phyloP scores from a whole-genome alignment of 2,888 invertebrate species.

The Caenorhabditis japonica region DNA sequence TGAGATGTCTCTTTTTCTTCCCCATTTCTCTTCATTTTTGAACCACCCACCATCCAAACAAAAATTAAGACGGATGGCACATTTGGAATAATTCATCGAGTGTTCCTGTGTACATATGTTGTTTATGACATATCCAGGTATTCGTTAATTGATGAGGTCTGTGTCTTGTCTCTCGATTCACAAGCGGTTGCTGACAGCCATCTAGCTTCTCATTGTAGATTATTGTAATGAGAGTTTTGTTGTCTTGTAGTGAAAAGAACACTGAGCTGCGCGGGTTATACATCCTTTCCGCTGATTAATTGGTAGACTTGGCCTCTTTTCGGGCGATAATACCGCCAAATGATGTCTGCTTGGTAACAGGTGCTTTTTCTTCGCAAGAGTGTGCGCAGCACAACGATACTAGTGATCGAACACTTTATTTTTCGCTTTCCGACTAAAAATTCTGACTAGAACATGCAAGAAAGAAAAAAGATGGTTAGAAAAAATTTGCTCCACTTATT shows the following conservation, averaged over 20 bases:
- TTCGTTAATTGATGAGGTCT: conserved; percentile 52
- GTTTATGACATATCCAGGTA: conserved; percentile 57
- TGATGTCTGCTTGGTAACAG: conserved; percentile 28
- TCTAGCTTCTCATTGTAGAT: conserved; percentile 5
- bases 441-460: background rate
- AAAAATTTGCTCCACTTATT: background rate
- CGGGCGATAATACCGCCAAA: conserved; percentile 34
- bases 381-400: conserved; percentile 9
- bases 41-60: too few relatives aligned
- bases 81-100: conserved; percentile 32
- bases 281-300: conserved; percentile 31
- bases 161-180: conserved; percentile 14
- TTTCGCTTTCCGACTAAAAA: background rate
- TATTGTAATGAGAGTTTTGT: conserved; percentile 47
- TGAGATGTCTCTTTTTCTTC: too few relatives aligned
- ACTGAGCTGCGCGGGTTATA: conserved; percentile 31
- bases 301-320: conserved; percentile 21
- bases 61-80: conserved; percentile 38
- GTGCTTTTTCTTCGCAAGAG: conserved; percentile 33
- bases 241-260: conserved; percentile 29
- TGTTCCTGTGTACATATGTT: conserved; percentile 42
- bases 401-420: conserved; percentile 36
- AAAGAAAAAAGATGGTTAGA: background rate
- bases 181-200: conserved; percentile 52
- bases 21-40: too few relatives aligned